Conservation (phyloP, 2,888 invertebrate genomes). For the Pycnomerus fuliginosus region DNA sequence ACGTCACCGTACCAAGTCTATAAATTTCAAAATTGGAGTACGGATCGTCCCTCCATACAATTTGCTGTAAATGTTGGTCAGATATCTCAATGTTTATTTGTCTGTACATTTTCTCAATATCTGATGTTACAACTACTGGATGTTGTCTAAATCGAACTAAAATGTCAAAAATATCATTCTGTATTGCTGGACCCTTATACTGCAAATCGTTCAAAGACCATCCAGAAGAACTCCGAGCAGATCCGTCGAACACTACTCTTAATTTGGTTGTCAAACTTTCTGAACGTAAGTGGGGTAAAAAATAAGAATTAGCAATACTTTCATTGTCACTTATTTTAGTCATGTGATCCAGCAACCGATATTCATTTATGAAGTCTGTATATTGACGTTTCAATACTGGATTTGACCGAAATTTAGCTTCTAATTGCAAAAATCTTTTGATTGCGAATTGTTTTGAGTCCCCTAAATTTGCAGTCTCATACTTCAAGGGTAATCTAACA, state of each 20-base stretch:
- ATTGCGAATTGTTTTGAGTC: constrained; percentile 4
- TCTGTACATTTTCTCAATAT: constrained; percentile 33
- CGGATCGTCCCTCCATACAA: constrained; percentile 16
- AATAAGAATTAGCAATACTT: constrained; percentile 14
- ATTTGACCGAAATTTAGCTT: constrained; percentile 7
- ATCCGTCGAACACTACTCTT: constrained; percentile 33
- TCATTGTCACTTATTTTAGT: constrained; percentile 1
- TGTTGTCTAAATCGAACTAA: constrained; percentile 29
- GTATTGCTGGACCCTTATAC: constrained; percentile 27
- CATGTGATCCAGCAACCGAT: constrained; percentile 22
- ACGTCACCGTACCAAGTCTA: constrained; percentile 10
- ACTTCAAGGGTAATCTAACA: constrained; percentile 9
- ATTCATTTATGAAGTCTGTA: constrained; percentile 25
- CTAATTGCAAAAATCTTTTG: constrained; percentile 5
- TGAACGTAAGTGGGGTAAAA: constrained; percentile 30
- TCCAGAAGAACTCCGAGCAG: constrained; percentile 20
- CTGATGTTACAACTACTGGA: constrained; percentile 27
- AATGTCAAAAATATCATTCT: constrained; percentile 29
- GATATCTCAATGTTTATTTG: constrained; percentile 22
- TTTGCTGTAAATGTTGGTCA: constrained; percentile 24
- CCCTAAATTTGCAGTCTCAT: constrained; percentile 5
- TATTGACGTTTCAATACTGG: constrained; percentile 4
- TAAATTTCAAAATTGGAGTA: constrained; percentile 17
- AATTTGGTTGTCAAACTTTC: constrained; percentile 28
- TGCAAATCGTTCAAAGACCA: constrained; percentile 29